Evolutionary conservation across 2,888 invertebrate species (phyloP), one percentile per base, ranked within the genome.

Genomic region (Ceratothoa steindachneri): DNA sequence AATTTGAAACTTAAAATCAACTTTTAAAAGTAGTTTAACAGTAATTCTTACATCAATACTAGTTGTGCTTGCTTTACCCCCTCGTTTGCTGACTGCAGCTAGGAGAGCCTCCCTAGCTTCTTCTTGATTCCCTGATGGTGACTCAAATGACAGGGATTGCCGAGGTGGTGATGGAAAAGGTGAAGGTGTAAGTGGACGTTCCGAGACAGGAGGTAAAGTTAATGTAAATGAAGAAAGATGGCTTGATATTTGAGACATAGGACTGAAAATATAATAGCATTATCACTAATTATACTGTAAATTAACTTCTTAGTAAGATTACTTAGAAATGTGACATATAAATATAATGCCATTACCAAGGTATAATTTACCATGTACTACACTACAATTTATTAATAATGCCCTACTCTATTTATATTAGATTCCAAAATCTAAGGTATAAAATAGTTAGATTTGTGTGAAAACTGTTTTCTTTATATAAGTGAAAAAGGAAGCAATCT

Each of bases 21-120:
- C 24, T 19, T 19, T 24, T 60, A 60, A 7, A 7, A 9, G n/a
- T 5, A 60, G 9, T 12, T 19, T 60, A 9, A 41, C 15, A 5
- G 5, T 41, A 27, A n/a, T 12, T 72, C 79, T 79, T 55, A 85
- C 80, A 75, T 80, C 74, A 72, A 77, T 76, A 27, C 67, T 67
- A 9, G 77, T 67, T 76, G 72, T 84, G 83, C 67, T 81, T 55
- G 76, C 66, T 67, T 71, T 82, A 82, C 71, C 81, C 79, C 77
- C 83, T 82, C 65, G 82, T 81, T 27, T 81, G 22, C 30, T 65
- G 66, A 69, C 75, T 28, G 80, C 80, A 84, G 85, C 81, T 83
- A 80, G 31, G 80, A 82, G 28, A 67, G 80, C 69, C 83, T 77
- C 72, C 86, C 82, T 81, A 83, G 84, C 67, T 83, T 82, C 30